Base-by-base conservation (phyloP, 2,888 invertebrate genomes). In the Thymelicus lineola region DNA sequence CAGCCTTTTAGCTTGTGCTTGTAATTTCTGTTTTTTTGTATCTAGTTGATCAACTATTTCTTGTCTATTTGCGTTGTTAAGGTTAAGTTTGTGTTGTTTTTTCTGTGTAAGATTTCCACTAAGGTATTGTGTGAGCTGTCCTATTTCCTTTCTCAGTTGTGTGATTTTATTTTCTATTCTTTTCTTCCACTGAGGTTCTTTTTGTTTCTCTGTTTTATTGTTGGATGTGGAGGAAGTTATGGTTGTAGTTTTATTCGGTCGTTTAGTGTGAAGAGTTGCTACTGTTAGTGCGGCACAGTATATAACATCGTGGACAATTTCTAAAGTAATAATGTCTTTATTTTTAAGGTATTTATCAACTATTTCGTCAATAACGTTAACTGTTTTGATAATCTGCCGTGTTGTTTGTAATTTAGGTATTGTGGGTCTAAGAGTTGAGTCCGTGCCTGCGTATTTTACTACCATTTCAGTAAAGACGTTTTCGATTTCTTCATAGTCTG, bases 391-490 rank as follows among this genome's bases (percentile, higher is more conserved):
- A n/a, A 15, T 35, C 1, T 36, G 14, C 2, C 50, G 61, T 7
- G 61, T 48, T 46, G 15, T 48, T 48, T 48, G 46, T 12, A 48
- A 35, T 62, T 48, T 67, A 7, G 55, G 69, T 7, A 69, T 69
- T 10, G 46, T 42, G 20, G 69, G 69, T 58, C 69, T 69, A 4
- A 63, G 35, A 9, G 58, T 58, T 1, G 63, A 63, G 12, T 63
- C 63, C 14, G 69, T 69, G 2, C 48, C 64, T 42, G 20, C 20
- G 55, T 70, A 70, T 60, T 70, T 70, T 64, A 64, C 60, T 10
- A 64, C 14, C 64, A 70, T 64, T 45, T 69, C 69, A 12, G 20
- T 63, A 5, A 69, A 58, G 10, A 36, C 15, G 10, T 57, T 63
- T 48, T 63, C 48, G 9, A 69, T 15, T 17, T 28, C 15, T 6